Base-by-base conservation (phyloP, 53 echinoderm and acorn worm genomes). In the Crossaster papposus region DNA sequence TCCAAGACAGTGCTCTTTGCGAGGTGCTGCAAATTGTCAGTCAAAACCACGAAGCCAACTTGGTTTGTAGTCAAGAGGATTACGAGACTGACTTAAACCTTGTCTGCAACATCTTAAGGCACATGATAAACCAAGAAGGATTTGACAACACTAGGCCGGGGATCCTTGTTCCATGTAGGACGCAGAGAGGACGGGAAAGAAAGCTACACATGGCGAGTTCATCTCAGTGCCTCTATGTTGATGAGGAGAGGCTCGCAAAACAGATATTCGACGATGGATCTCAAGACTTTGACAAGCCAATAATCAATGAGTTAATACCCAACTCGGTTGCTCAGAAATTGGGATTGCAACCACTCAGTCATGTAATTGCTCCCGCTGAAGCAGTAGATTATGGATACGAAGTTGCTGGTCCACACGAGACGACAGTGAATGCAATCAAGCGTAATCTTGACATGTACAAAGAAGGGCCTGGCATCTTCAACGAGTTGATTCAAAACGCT, bases 401-500 rank as follows among this genome's bases (percentile, higher is more conserved):
- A 5, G 8, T 52, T 17, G 68, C 73, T 4, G 92, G 92, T 37
- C 92, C 92, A 24, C 83, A 92, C 65, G 89, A 92, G 75, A 88
- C 89, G 11, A 53, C 82, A 18, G 82, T 81, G 0, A 92, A 92
- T 72, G 92, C 92, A 0, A 92, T 92, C 82, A 92, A 81, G 78
- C 82, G 92, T 6, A 92, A 92, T 65, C 83, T 92, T 11, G 92
- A 92, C 4, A 92, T 92, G 89, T 92, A 92, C 83, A 92, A 92
- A 34, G 63, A 83, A 73, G 92, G 92, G 1, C 73, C 80, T 0
- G 83, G 79, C 44, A 94, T 97, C 34, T 91, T 89, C 64, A 95
- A 92, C 22, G 98, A 97, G 83, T 81, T 97, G 91, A 95, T 97
- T 37, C 98, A 97, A 86, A 97, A 97, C 90, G 99, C 99, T 38